Evolutionary conservation across 2,113 vertebrate species (phyloP).

Genomic region (Entomyzon cyanotis): DNA sequence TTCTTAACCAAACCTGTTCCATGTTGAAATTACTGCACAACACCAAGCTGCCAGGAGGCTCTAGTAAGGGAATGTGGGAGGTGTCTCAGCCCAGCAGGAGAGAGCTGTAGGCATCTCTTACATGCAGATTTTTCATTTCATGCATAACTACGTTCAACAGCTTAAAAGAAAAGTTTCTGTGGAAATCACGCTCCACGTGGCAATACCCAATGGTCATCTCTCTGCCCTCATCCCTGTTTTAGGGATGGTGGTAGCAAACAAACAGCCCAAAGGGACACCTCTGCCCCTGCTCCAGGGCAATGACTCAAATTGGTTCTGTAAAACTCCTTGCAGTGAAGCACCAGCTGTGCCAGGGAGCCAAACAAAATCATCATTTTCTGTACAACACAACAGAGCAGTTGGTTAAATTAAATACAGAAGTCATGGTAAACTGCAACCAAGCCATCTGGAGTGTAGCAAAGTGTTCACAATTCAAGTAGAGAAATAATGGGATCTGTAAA

Average conservation of each 20-base stretch:
- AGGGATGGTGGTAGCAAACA: not conserved
- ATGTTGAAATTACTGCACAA: not conserved
- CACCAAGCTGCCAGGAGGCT: not conserved
- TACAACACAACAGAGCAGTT: not conserved
- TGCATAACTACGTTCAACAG: rapidly evolving
- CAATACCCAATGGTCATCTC: not conserved
- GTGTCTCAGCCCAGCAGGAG: not conserved
- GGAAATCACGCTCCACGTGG: rapidly evolving
- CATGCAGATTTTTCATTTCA: not conserved
- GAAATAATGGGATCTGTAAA: not conserved
- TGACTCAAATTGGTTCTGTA: not conserved
- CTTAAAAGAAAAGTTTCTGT: not conserved
- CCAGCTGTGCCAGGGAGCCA: not conserved
- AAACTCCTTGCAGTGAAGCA: rapidly evolving
- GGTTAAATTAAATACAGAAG: not conserved
- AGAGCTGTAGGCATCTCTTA: not conserved
- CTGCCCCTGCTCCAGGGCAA: not conserved
- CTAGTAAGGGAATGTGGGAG: not conserved
- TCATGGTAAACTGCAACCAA: not conserved
- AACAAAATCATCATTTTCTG: not conserved
- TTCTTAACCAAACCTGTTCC: not conserved
- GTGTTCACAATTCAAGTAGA: not conserved
- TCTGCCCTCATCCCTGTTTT: not conserved
- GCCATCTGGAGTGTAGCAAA: not conserved
- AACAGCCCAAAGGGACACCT: not conserved